A percentile compares a stretch with the other conserved stretches of the same genome.
These are phyloP conservation scores for Catharus minimus DNA, from an alignment of 2,113 vertebrate species.

Conservation along the genomic window DNA sequence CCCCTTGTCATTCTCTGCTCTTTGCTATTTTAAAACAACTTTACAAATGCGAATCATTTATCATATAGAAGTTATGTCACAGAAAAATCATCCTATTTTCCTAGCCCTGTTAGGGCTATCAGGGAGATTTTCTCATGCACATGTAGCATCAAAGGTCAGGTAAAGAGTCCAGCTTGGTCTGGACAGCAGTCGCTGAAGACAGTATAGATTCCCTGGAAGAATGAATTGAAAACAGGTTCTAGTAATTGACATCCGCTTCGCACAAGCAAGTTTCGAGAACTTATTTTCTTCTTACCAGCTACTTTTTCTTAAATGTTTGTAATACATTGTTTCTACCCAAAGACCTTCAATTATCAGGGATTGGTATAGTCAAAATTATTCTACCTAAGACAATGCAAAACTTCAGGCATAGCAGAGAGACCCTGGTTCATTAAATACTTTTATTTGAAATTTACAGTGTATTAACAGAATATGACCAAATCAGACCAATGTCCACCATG, in stretches of 20 bases:
- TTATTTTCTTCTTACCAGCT: neutral
- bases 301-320: neutral
- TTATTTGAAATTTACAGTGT: neutral
- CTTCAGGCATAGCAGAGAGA: neutral
- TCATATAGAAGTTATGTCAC: neutral
- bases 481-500: neutral
- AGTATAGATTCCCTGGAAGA: neutral
- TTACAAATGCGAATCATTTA: fast-evolving
- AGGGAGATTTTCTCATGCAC: neutral
- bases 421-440: neutral
- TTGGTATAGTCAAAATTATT: neutral
- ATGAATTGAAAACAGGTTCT: neutral
- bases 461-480: neutral
- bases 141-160: neutral
- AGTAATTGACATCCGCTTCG: neutral
- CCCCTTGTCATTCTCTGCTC: neutral
- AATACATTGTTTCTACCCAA: neutral
- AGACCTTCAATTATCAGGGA: neutral
- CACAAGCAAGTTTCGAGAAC: neutral
- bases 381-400: neutral
- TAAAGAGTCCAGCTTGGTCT: neutral
- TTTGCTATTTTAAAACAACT: neutral
- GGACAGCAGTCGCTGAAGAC: neutral
- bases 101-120: neutral
- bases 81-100: neutral